Conservation (phyloP, 1,140 invertebrate genomes). For the Polypedilum vanderplanki region DNA sequence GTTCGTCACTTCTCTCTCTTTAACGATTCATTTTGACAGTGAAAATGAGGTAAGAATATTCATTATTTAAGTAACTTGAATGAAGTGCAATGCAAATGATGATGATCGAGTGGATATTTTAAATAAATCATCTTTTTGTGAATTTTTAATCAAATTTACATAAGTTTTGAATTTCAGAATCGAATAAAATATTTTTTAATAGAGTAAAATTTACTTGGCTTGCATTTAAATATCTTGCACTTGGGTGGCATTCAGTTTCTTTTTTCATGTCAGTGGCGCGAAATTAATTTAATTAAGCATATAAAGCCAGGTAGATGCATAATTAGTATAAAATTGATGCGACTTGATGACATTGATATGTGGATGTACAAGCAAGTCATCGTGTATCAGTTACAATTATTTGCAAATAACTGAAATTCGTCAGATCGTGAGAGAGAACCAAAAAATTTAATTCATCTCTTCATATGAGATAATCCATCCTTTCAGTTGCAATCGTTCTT, state of each 20-base stretch:
- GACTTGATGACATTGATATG: neutral
- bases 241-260: slow-evolving; percentile 10
- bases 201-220: too few relatives aligned
- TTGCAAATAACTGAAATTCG: neutral
- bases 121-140: too few relatives aligned
- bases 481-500: neutral
- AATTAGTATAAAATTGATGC: neutral
- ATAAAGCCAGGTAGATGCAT: neutral
- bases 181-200: too few relatives aligned
- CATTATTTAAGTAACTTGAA: too few relatives aligned
- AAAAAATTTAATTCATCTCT: neutral
- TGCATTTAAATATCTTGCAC: too few relatives aligned
- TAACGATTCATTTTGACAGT: too few relatives aligned
- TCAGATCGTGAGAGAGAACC: too few relatives aligned
- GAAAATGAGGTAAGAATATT: too few relatives aligned
- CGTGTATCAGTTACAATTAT: neutral
- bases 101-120: too few relatives aligned
- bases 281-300: slow-evolving; percentile 12
- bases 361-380: neutral
- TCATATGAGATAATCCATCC: neutral
- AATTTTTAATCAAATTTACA: too few relatives aligned
- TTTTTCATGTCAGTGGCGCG: neutral
- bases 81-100: too few relatives aligned
- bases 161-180: too few relatives aligned
- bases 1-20: neutral